Evolutionary conservation across 2,797 vertebrate genomes (phyloP).

Genomic region (Astyanax mexicanus): DNA sequence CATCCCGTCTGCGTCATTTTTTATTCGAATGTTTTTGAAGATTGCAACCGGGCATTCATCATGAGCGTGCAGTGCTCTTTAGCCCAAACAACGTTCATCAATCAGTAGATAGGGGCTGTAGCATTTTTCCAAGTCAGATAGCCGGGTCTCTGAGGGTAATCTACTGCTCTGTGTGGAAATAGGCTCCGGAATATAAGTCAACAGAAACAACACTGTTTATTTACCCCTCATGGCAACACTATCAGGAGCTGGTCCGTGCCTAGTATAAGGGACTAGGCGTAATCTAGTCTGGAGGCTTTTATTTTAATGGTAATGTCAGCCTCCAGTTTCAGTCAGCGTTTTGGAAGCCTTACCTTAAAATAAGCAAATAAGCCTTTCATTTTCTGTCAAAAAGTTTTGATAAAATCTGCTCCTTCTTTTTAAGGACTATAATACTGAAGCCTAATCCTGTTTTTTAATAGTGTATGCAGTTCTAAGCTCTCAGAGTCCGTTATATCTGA

Average conservation of each 20-base stretch:
- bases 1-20: neutral
- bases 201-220: constrained; percentile 73
- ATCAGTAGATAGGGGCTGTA: constrained; percentile 2
- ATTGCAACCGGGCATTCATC: constrained; percentile 10
- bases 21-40: constrained; percentile 10
- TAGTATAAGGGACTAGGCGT: constrained; percentile 62
- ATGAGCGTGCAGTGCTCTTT: neutral
- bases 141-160: constrained; percentile 71
- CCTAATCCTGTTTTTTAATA: too few relatives aligned
- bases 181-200: constrained; percentile 70
- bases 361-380: neutral
- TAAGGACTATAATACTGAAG: too few relatives aligned
- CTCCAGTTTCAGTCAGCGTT: constrained; percentile 3
- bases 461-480: too few relatives aligned
- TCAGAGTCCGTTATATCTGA: too few relatives aligned
- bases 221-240: constrained; percentile 67
- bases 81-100: constrained; percentile 2
- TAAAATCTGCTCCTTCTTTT: too few relatives aligned
- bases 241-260: constrained; percentile 59
- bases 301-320: neutral
- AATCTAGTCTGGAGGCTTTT: constrained; percentile 27
- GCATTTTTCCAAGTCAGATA: constrained; percentile 55
- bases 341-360: constrained; percentile 14
- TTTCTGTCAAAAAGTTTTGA: too few relatives aligned
- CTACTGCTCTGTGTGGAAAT: constrained; percentile 66